A percentile compares a stretch with the other conserved stretches of the same genome.
phyloP scores from a whole-genome alignment of 1,140 invertebrate genomes.

The Zaprionus ghesquierei region DNA sequence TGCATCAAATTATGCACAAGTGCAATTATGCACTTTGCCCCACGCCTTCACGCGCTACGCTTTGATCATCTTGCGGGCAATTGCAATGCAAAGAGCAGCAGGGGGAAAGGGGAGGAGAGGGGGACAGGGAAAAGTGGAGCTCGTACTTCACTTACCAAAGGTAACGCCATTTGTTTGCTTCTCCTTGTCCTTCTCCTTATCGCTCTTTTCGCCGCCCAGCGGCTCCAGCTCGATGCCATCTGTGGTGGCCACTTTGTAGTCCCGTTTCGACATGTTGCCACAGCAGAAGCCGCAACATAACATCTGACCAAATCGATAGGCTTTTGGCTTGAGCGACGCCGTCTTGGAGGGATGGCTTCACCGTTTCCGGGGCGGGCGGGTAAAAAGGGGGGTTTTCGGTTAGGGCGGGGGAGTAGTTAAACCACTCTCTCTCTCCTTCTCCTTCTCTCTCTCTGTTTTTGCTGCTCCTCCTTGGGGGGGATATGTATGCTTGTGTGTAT shows the following conservation, averaged over 20 bases:
- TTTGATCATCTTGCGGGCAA: constrained; percentile 16
- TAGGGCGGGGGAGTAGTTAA: background rate
- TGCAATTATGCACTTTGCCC: background rate
- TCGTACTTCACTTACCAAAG: constrained; percentile 68
- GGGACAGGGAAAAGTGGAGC: too few species aligned
- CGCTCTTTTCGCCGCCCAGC: constrained; percentile 79
- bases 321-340: constrained; percentile 70
- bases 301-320: constrained; percentile 80
- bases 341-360: constrained; percentile 51
- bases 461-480: background rate
- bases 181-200: constrained; percentile 80
- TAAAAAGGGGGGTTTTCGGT: background rate
- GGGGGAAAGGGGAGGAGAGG: too few species aligned
- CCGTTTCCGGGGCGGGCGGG: constrained; percentile 3
- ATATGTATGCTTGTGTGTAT: constrained; percentile 29
- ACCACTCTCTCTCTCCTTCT: background rate
- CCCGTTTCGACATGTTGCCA: constrained; percentile 82
- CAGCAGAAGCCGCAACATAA: constrained; percentile 82
- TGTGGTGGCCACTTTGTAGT: constrained; percentile 82
- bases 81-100: constrained; percentile 26
- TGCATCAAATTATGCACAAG: background rate
- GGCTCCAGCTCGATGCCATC: constrained; percentile 82
- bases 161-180: constrained; percentile 82
- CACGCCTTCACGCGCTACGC: background rate
- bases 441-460: background rate